phyloP scores from a whole-genome alignment of 2,113 vertebrate genomes.

The Cebidichthys violaceus region DNA sequence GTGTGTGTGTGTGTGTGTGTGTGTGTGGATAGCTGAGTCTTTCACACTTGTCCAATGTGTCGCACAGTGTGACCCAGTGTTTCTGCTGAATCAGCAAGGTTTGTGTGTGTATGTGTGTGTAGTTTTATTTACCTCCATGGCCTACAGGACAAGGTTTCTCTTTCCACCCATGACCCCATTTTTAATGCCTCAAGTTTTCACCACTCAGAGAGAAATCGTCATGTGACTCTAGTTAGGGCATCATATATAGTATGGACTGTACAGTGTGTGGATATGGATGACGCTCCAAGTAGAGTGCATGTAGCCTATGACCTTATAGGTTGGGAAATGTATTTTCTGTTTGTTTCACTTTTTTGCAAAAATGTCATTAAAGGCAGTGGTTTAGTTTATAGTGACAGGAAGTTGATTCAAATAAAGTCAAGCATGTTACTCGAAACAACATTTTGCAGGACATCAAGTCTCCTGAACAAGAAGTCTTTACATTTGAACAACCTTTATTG shows the following conservation, averaged over 20 bases:
- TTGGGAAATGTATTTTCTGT: not conserved
- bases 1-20: conserved; percentile 20
- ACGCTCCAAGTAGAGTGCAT: not conserved
- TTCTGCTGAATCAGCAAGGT: conserved; percentile 54
- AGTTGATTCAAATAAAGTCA: not conserved
- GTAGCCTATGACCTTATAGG: not conserved
- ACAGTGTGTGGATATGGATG: not conserved
- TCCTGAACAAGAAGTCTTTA: not conserved
- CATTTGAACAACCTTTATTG: not conserved
- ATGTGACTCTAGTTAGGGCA: not conserved
- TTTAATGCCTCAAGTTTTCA: not conserved
- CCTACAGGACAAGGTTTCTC: not conserved
- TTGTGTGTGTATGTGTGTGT: conserved; percentile 28
- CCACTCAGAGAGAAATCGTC: not conserved
- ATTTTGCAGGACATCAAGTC: conserved; percentile 10
- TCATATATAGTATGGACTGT: not conserved
- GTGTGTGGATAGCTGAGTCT: conserved; percentile 38
- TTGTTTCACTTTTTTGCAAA: not conserved
- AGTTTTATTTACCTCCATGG: not conserved
- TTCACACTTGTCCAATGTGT: conserved; percentile 65
- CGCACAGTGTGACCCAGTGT: conserved; percentile 46
- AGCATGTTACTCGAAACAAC: not conserved
- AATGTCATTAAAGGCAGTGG: not conserved
- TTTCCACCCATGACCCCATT: too few relatives aligned
- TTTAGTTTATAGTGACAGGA: conserved; percentile 4